phyloP scores from a whole-genome alignment of 2,888 invertebrate species.

The Diogma glabrata region DNA sequence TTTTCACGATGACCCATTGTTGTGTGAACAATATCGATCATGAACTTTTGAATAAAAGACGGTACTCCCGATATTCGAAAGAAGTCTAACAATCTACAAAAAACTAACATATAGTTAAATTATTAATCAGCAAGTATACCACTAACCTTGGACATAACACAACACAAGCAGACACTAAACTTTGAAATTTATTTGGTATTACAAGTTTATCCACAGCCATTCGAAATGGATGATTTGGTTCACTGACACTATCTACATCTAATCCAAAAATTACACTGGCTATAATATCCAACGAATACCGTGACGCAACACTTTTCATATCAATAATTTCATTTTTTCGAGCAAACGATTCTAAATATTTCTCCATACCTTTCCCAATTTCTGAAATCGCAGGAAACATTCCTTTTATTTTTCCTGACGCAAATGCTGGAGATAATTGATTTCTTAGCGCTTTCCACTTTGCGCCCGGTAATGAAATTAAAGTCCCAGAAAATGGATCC shows the following conservation, averaged over 20 bases:
- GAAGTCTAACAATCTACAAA: not conserved
- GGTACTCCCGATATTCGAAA: not conserved
- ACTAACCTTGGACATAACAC: conserved; percentile 29
- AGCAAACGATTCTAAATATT: conserved; percentile 31
- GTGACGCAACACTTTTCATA: conserved; percentile 27
- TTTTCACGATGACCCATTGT: conserved; percentile 36
- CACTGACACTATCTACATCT: conserved; percentile 33
- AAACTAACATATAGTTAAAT: not conserved
- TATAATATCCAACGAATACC: conserved; percentile 38
- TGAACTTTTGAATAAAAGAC: conserved; percentile 21
- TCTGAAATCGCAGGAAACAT: conserved; percentile 49
- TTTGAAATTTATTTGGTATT: conserved; percentile 9
- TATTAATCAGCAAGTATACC: not conserved
- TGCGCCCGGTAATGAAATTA: conserved; percentile 45
- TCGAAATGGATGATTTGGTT: conserved; percentile 32
- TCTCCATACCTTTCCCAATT: conserved; percentile 42
- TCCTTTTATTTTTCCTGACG: conserved; percentile 52
- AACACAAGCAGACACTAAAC: no score
- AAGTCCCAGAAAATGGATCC: conserved; percentile 47
- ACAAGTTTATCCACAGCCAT: conserved; percentile 19
- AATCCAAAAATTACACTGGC: conserved; percentile 39
- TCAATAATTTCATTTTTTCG: conserved; percentile 36
- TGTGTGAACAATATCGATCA: conserved; percentile 32
- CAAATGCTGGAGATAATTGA: conserved; percentile 53
- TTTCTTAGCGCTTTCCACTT: conserved; percentile 51